phyloP scores from a whole-genome alignment of 2,888 invertebrate species.

The Eledona agricola region DNA sequence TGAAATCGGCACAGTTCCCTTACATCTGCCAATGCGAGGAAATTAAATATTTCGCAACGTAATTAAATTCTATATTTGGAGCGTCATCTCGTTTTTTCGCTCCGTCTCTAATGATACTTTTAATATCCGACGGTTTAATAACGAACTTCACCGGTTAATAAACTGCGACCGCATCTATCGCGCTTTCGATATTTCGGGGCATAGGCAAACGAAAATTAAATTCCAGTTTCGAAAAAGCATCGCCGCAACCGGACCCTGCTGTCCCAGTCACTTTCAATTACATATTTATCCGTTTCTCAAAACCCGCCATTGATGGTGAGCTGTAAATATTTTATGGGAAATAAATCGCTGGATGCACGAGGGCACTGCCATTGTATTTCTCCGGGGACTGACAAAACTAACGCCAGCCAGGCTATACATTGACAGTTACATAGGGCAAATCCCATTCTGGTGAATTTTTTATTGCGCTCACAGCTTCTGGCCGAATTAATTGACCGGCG shows the following conservation, averaged over 20 bases:
- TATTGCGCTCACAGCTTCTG: conserved; percentile 21
- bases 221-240: conserved; percentile 29
- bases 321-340: conserved; percentile 55
- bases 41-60: conserved; percentile 34
- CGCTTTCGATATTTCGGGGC: conserved; percentile 25
- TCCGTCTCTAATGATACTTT: conserved; percentile 3
- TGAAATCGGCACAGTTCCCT: conserved; percentile 31
- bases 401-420: conserved; percentile 36
- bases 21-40: conserved; percentile 29
- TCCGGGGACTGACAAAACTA: conserved; percentile 43
- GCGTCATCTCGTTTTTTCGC: conserved; percentile 4
- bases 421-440: conserved; percentile 36
- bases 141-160: conserved; percentile 16
- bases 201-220: conserved; percentile 33
- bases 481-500: conserved; percentile 23
- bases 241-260: conserved; percentile 2
- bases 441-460: conserved; percentile 31
- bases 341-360: conserved; percentile 52
- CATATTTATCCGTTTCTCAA: conserved; percentile 22
- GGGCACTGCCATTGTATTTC: conserved; percentile 46
- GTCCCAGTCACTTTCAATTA: conserved; percentile 15
- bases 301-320: conserved; percentile 34
- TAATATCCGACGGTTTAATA: conserved; percentile 19
- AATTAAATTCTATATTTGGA: conserved; percentile 34
- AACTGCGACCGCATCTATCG: conserved; percentile 16